A percentile compares a stretch with the other conserved stretches of the same genome.
Evolutionary conservation across 2,797 vertebrate genomes (phyloP).

Genomic region (Chaenodraco wilsoni): DNA sequence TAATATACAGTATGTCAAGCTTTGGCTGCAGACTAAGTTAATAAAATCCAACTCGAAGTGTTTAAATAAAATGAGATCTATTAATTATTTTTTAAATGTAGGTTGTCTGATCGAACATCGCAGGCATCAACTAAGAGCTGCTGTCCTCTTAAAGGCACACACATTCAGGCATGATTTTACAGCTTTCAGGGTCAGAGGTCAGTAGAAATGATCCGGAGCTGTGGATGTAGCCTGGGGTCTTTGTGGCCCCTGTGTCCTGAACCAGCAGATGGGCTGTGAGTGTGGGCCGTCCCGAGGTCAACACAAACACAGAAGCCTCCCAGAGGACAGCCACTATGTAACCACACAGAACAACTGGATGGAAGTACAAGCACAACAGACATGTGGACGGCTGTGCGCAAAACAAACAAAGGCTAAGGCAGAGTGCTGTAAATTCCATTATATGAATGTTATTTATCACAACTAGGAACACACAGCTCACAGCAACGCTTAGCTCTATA

Average conservation of each 20-base stretch:
- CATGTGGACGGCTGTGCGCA: not conserved
- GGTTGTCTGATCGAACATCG: slow-evolving; percentile 5
- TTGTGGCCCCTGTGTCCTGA: slow-evolving; percentile 8
- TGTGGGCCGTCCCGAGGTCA: slow-evolving; percentile 20
- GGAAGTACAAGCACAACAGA: slow-evolving; percentile 26
- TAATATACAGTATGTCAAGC: not conserved
- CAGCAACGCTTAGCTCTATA: slow-evolving; percentile 7
- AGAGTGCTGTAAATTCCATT: not conserved
- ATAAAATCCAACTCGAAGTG: not conserved
- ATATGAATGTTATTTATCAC: slow-evolving; percentile 21
- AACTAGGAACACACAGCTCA: slow-evolving; percentile 26
- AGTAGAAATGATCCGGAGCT: slow-evolving; percentile 3
- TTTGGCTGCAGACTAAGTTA: not conserved
- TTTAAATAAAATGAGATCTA: not conserved
- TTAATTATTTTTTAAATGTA: not conserved
- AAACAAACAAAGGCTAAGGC: slow-evolving; percentile 21
- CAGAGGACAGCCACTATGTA: not conserved
- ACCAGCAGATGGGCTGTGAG: slow-evolving; percentile 39
- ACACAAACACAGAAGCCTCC: slow-evolving; percentile 4
- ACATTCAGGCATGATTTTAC: slow-evolving; percentile 14
- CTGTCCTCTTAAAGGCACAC: not conserved
- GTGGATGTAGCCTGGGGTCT: not conserved
- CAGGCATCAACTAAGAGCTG: slow-evolving; percentile 16
- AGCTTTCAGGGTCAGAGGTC: slow-evolving; percentile 39
- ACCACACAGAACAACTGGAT: not conserved